These are phyloP conservation scores for Armadillidium nasatum DNA, from an alignment of 1,140 invertebrate species.

Conservation along the genomic window DNA sequence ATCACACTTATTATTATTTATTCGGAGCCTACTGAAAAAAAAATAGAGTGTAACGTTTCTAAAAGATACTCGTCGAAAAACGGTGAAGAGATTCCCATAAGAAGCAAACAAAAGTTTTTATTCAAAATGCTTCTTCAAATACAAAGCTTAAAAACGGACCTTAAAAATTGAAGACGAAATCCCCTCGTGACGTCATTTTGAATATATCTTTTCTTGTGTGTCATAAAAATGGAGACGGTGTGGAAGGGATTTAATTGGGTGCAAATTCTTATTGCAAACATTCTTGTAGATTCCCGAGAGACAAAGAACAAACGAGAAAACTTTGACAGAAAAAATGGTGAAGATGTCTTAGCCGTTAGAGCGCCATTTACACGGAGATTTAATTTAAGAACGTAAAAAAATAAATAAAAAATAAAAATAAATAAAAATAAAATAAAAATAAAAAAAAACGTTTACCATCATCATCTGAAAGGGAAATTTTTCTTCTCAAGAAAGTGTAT, in stretches of 20 bases:
- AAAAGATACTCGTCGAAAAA: too few species aligned
- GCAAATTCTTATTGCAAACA: conserved; percentile 13
- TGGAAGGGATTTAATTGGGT: not conserved
- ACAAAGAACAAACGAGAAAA: not conserved
- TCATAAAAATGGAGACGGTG: conserved; percentile 1
- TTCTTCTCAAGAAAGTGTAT: too few species aligned
- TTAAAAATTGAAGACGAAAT: not conserved
- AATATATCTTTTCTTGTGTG: not conserved
- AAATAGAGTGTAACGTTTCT: too few species aligned
- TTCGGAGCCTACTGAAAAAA: too few species aligned
- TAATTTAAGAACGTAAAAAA: not conserved
- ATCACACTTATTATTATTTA: too few species aligned
- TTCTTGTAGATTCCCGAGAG: not conserved
- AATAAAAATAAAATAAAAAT: too few species aligned
- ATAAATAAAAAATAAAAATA: too few species aligned
- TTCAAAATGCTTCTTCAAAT: not conserved
- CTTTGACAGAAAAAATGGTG: not conserved
- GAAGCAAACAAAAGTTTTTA: too few species aligned
- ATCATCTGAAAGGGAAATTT: too few species aligned
- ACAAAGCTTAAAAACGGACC: not conserved
- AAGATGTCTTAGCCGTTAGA: not conserved
- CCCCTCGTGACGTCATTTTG: not conserved
- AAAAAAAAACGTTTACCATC: too few species aligned
- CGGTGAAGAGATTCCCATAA: too few species aligned
- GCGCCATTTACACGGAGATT: not conserved